These are phyloP conservation scores for Dryadula phaetusa DNA, from an alignment of 2,888 invertebrate genomes.

Conservation along the genomic window DNA sequence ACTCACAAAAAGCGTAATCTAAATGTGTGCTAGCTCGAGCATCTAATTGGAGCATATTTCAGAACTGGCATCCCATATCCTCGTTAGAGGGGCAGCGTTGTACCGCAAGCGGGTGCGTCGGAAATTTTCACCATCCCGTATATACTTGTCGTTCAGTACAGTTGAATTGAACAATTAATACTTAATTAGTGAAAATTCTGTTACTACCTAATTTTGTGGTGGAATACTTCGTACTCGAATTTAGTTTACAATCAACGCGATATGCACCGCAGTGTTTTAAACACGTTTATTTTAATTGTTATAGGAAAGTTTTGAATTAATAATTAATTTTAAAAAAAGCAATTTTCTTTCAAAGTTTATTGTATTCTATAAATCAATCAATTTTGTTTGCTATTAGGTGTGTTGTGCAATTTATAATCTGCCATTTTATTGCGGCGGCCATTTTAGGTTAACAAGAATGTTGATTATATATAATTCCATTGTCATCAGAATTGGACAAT, in stretches of 20 bases:
- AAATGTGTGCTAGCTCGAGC: neutral
- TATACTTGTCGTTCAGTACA: neutral
- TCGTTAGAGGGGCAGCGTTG: constrained; percentile 4
- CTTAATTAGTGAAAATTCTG: neutral
- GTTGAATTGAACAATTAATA: neutral
- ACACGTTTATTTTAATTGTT: too few species aligned
- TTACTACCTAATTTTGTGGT: neutral
- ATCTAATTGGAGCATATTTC: constrained; percentile 10
- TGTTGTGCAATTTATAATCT: too few species aligned
- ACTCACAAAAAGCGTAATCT: neutral
- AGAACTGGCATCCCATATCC: neutral
- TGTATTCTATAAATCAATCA: too few species aligned
- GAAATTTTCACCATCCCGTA: neutral
- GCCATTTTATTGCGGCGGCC: too few species aligned
- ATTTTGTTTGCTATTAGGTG: too few species aligned
- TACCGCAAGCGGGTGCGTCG: constrained; percentile 10
- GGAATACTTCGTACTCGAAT: neutral
- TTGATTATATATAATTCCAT: too few species aligned
- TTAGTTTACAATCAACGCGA: neutral
- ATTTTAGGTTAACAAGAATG: too few species aligned
- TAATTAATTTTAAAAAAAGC: too few species aligned
- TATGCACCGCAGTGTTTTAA: too few species aligned
- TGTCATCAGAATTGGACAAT: too few species aligned
- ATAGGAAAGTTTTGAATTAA: too few species aligned
- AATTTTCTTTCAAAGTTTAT: too few species aligned